phyloP scores from a whole-genome alignment of 2,113 vertebrate genomes.

The Malurus cyaneus region DNA sequence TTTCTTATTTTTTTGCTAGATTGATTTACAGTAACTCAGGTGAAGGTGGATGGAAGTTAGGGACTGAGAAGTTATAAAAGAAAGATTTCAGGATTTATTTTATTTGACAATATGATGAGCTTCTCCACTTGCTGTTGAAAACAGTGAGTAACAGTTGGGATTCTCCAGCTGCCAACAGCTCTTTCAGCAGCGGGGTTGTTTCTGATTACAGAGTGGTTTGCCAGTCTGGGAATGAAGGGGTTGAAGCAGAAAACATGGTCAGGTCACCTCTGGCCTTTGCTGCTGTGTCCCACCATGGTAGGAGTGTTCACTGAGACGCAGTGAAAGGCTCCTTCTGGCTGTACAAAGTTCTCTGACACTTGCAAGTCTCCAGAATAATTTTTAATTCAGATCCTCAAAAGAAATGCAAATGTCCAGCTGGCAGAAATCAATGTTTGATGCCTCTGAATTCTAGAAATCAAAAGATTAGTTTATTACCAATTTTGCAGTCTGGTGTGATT shows the following conservation, averaged over 20 bases:
- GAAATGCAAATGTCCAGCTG: not conserved
- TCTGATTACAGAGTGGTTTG: not conserved
- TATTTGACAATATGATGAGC: not conserved
- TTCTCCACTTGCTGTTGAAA: not conserved
- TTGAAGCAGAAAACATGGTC: fast-evolving
- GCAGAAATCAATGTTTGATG: not conserved
- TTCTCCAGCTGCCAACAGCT: not conserved
- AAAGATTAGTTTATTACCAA: not conserved
- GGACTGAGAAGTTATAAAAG: not conserved
- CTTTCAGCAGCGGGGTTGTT: not conserved
- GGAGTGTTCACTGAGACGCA: not conserved
- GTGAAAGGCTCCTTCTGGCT: not conserved
- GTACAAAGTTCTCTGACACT: not conserved
- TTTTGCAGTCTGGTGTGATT: not conserved
- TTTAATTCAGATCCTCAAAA: not conserved
- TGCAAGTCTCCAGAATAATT: not conserved
- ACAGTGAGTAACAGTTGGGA: not conserved
- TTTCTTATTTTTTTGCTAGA: not conserved
- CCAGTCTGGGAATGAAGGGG: fast-evolving
- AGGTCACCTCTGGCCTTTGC: not conserved
- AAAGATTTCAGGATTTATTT: not conserved
- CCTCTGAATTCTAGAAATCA: not conserved
- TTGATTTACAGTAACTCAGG: not conserved
- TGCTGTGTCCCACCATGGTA: not conserved
- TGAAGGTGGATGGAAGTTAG: not conserved